phyloP scores from a whole-genome alignment of 2,113 vertebrate species.

The Serinus canaria region DNA sequence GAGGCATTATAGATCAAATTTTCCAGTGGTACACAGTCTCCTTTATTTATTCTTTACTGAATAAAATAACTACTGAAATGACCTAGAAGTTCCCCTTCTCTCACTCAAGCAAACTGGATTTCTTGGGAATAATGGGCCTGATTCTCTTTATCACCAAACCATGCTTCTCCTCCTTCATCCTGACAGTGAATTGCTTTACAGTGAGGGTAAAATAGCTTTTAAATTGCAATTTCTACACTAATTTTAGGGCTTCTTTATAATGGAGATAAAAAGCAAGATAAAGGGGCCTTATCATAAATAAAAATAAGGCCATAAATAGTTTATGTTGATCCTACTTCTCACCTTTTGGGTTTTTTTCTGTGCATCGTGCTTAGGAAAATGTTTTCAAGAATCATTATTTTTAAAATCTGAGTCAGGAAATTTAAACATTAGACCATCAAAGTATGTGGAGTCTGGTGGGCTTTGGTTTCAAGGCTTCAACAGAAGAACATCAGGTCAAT shows the following conservation, averaged over 20 bases:
- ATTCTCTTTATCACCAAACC: slow-evolving; percentile 51
- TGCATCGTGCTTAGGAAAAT: background rate
- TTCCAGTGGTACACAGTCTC: slow-evolving; percentile 5
- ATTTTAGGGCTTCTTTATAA: slow-evolving; percentile 50
- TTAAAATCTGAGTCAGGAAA: background rate
- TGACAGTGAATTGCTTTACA: slow-evolving; percentile 40
- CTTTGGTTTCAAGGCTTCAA: background rate
- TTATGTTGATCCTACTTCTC: background rate
- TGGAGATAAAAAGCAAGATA: slow-evolving; percentile 10
- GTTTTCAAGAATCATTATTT: background rate
- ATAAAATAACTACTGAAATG: slow-evolving; percentile 47
- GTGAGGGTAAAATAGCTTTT: slow-evolving; percentile 23
- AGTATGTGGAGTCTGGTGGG: accelerated
- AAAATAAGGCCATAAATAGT: background rate
- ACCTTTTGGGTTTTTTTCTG: background rate
- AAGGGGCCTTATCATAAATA: slow-evolving; percentile 9
- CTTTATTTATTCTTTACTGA: slow-evolving; percentile 44
- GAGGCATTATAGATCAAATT: slow-evolving; percentile 51
- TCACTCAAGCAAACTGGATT: slow-evolving; percentile 42
- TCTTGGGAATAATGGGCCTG: slow-evolving; percentile 52
- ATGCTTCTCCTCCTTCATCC: slow-evolving; percentile 34
- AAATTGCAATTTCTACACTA: slow-evolving; percentile 53
- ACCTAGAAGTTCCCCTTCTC: slow-evolving; percentile 43
- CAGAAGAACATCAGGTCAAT: background rate
- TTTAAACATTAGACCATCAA: background rate